phyloP scores from a whole-genome alignment of 2,797 vertebrate species.

The Balearica regulorum region DNA sequence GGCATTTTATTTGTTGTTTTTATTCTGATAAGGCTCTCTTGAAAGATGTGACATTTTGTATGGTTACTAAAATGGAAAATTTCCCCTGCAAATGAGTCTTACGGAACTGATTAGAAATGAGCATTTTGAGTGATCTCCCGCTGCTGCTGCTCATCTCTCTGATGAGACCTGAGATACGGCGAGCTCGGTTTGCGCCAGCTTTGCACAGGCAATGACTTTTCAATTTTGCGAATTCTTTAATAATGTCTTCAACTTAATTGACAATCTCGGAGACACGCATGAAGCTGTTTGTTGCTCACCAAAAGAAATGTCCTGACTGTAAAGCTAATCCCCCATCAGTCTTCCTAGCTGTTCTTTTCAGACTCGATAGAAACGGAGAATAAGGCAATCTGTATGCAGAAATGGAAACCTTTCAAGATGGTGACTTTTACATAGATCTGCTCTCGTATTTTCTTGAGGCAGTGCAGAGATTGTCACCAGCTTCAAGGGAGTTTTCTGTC shows the following conservation, averaged over 20 bases:
- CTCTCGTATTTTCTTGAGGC: background rate
- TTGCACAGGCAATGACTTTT: background rate
- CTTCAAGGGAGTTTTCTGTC: background rate
- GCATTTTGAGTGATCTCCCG: background rate
- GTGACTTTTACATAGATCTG: background rate
- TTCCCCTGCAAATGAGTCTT: background rate
- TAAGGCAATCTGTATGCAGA: background rate
- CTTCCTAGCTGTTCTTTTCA: background rate
- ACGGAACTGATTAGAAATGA: background rate
- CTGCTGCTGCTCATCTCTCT: background rate
- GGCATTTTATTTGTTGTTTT: background rate
- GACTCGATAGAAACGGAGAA: fast-evolving
- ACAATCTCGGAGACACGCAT: background rate
- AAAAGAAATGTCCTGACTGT: background rate
- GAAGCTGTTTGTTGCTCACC: background rate
- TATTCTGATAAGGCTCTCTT: background rate
- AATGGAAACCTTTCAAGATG: background rate
- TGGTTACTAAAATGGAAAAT: background rate
- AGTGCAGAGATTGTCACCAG: background rate
- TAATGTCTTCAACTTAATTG: background rate
- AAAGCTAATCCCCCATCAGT: background rate
- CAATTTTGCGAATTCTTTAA: background rate
- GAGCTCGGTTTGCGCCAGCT: background rate
- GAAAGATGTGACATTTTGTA: background rate
- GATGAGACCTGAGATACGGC: background rate